Evolutionary conservation across 2,113 vertebrate species (phyloP), one percentile per base, ranked within the genome.

Genomic region (Lipotes vexillifer): DNA sequence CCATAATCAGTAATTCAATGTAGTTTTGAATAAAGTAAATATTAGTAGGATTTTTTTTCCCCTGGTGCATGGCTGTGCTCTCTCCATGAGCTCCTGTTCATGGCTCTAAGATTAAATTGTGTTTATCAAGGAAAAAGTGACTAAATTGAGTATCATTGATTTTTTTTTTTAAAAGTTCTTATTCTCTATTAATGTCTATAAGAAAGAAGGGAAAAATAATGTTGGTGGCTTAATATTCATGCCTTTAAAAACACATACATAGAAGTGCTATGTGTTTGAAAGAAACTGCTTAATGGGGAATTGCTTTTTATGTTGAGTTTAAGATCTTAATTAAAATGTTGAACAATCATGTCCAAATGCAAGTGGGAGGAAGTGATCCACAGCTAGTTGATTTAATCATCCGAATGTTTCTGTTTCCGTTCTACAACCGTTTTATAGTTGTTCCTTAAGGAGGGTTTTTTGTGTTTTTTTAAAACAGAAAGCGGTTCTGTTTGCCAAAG

Each of bases 331-430:
- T 85, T 97, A 95, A 87, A 90, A 91, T 89, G n/a, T 80, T 94
- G 66, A 96, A 92, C 92, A 94, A 78, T 96, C 78, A 81, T 75
- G 63, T 95, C 71, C 57, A 92, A 84, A 55, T 89, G 86, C 86
- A 91, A 96, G 55, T 87, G 71, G 66, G 57, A 88, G 80, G 90
- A 78, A 87, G 93, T 90, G 95, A 75, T 93, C 44, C 6, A 66
- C 69, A 83, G 20, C 71, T 65, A 36, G 36, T 78, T 94, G 69
- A 95, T 94, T 96, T 93, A 95, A 69, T 87, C 49, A 90, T 74
- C 7, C 29, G 59, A 96, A 72, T 82, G n/a, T 96, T 97, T 94
- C 77, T 97, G 31, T 95, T 94, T 97, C 66, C 92, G 72, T 96
- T 93, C 59, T 49, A 78, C 38, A 93, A 55, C 41, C 5, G 0